Percentiles rank a stretch among this genome's conserved stretches.
Evolutionary conservation across 2,113 vertebrate genomes (phyloP).

Genomic region (Rhinopomastus cyanomelas): DNA sequence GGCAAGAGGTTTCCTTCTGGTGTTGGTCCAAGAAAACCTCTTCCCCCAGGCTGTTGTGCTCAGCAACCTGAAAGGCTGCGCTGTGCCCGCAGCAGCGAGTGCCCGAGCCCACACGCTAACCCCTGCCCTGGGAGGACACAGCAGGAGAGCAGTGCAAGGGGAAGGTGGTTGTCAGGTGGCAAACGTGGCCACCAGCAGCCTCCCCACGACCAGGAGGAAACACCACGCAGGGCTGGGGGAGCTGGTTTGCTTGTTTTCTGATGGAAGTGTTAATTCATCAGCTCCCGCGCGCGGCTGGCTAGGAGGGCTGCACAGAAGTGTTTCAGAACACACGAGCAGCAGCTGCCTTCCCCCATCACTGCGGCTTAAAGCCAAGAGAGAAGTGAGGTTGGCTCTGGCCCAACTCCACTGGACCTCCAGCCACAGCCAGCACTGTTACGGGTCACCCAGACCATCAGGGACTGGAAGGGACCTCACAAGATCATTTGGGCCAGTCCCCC

Average conservation of each 20-base stretch:
- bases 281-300: conserved; percentile 70
- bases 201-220: not conserved
- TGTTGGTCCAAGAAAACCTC: too few species aligned
- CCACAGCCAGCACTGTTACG: not conserved
- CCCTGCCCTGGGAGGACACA: not conserved
- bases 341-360: conserved; percentile 51
- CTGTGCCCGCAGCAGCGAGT: not conserved
- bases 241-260: conserved; percentile 31
- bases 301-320: conserved; percentile 68
- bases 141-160: not conserved
- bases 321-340: conserved; percentile 53
- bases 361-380: conserved; percentile 65
- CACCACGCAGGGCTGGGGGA: accelerated
- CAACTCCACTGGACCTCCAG: not conserved
- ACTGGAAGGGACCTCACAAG: too few species aligned
- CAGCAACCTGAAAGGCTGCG: not conserved
- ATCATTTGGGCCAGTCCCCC: too few species aligned
- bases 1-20: not conserved
- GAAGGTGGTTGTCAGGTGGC: accelerated
- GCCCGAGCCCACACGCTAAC: not conserved
- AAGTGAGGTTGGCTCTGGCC: conserved; percentile 1
- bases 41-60: not conserved
- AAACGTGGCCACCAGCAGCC: not conserved
- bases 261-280: conserved; percentile 71
- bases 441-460: too few species aligned